Conservation (phyloP, 2,113 vertebrate genomes). For the Rousettus leschenaultii region DNA sequence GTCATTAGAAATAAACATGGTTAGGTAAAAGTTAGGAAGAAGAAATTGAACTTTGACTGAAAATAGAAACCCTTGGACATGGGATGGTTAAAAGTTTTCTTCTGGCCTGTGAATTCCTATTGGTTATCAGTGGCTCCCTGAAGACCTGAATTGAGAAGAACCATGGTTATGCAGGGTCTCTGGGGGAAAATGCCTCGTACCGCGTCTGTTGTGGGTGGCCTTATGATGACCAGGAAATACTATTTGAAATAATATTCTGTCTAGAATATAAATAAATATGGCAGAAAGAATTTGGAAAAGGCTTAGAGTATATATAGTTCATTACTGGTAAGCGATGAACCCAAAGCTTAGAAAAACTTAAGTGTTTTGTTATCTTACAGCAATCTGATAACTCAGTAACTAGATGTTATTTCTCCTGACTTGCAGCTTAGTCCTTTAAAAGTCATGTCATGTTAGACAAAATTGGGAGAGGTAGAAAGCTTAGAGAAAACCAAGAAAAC, state of each 20-base stretch:
- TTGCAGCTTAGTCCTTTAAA: background rate
- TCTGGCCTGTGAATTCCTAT: background rate
- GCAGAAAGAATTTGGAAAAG: background rate
- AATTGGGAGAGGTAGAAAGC: background rate
- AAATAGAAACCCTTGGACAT: background rate
- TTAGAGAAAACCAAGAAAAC: background rate
- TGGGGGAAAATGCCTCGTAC: background rate
- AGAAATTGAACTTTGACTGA: background rate
- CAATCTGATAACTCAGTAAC: background rate
- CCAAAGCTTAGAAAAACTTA: background rate
- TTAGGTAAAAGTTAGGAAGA: background rate
- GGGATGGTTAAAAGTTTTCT: background rate
- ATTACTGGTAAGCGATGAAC: background rate
- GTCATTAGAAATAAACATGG: background rate
- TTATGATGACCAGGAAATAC: background rate
- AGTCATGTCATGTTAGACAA: background rate
- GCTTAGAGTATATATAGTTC: background rate
- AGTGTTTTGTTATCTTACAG: background rate
- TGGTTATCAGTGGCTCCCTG: background rate
- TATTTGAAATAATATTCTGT: background rate
- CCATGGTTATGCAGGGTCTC: background rate
- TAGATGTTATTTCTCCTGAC: background rate
- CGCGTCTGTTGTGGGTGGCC: background rate
- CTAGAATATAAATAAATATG: background rate
- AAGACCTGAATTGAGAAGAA: background rate